A percentile compares a stretch with the other conserved stretches of the same genome.
phyloP scores from a whole-genome alignment of 1,140 invertebrate species.

The Atta cephalotes region DNA sequence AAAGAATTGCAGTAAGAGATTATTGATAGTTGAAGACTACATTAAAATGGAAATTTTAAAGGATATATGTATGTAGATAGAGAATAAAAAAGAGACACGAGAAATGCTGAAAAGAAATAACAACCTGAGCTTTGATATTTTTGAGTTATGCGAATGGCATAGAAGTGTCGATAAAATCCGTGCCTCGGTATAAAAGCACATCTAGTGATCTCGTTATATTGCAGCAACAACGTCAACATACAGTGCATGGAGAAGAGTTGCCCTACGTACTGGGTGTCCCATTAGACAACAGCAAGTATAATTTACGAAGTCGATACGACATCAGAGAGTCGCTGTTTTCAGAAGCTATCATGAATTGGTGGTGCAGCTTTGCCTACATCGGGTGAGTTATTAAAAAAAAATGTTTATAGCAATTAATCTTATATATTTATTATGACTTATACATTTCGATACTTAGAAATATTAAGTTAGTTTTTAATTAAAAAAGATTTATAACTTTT shows the following conservation, averaged over 20 bases:
- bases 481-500: background rate
- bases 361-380: slow-evolving; percentile 95
- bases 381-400: slow-evolving; percentile 88
- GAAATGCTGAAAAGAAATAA: slow-evolving; percentile 4
- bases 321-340: slow-evolving; percentile 92
- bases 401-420: background rate
- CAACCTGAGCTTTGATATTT: slow-evolving; percentile 48
- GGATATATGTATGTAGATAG: background rate
- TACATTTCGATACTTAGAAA: background rate
- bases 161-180: slow-evolving; percentile 53
- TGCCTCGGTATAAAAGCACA: slow-evolving; percentile 41
- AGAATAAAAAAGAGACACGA: background rate
- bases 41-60: slow-evolving; percentile 23
- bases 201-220: slow-evolving; percentile 69
- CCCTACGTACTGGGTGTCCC: slow-evolving; percentile 97
- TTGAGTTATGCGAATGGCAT: slow-evolving; percentile 32
- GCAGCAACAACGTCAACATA: slow-evolving; percentile 81
- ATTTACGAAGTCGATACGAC: slow-evolving; percentile 91
- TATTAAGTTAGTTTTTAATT: background rate
- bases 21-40: background rate
- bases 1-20: background rate
- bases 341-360: slow-evolving; percentile 94
- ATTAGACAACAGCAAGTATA: slow-evolving; percentile 90
- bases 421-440: background rate
- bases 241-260: slow-evolving; percentile 95